Base-by-base conservation (phyloP, 2,888 invertebrate genomes). In the Ophion obscuratus region DNA sequence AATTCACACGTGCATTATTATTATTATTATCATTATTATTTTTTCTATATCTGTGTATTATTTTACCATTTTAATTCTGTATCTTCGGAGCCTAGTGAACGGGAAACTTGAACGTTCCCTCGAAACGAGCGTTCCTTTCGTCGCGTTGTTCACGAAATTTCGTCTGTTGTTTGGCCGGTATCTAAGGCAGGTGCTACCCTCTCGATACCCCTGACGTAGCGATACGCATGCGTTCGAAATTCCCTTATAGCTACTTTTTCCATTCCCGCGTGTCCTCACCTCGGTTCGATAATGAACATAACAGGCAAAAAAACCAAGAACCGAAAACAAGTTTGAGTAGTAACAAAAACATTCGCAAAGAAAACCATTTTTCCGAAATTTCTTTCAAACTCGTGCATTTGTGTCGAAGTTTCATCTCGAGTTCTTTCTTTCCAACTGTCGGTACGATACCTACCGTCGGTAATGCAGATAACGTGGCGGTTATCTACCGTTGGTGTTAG, bases 121-220 rank as follows among this genome's bases (percentile, higher is more conserved):
- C 53, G 59, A 27, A 70, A 68, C 27, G 75, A 79, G 70, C 82
- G 84, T 86, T 40, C 57, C n/a, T 83, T 77, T 75, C 73, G 77
- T 80, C 73, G 40, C 84, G 73, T 83, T 75, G 78, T 73, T 53
- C 36, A 78, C 76, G 71, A 81, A 85, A 87, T 81, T 86, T 88
- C 88, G 83, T 90, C 87, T 91, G 88, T 88, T 92, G 91, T 90
- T 89, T 89, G 59, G 59, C 82, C 90, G 88, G 92, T 92, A 89
- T 90, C 92, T 88, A 92, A 89, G 92, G 91, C 88, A 87, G 89
- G 89, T 84, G 79, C 84, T 89, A 89, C 87, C 90, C 89, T 89
- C 90, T 90, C 84, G 73, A 61, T 44, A 20, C 14, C 79, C 44
- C 31, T 24, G 71, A 64, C 66, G 14, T 31, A 9, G 40, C 59